phyloP scores from a whole-genome alignment of 2,113 vertebrate species.

The Chamaea fasciata region DNA sequence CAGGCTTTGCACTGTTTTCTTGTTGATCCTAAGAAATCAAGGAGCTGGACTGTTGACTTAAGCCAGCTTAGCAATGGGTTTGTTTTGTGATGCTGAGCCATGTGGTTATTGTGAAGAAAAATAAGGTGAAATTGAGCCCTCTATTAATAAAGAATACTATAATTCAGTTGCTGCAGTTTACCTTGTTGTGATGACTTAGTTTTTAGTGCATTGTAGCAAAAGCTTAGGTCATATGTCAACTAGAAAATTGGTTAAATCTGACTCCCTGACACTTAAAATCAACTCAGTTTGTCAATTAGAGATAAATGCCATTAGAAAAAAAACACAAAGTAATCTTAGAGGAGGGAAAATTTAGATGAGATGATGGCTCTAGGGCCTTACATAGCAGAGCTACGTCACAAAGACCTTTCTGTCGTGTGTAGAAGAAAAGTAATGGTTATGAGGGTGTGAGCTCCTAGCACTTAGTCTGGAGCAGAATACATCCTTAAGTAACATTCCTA shows the following conservation, averaged over 20 bases:
- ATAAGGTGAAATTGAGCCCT: not conserved
- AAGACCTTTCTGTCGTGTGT: accelerated
- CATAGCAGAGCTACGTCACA: not conserved
- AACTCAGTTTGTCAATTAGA: not conserved
- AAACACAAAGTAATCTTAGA: not conserved
- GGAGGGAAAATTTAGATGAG: not conserved
- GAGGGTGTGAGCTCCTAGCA: not conserved
- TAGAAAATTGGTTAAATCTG: not conserved
- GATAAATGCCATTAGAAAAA: not conserved
- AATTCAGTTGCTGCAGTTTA: not conserved
- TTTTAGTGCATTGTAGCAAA: not conserved
- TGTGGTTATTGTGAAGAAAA: not conserved
- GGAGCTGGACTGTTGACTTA: not conserved
- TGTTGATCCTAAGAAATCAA: not conserved
- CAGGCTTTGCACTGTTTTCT: not conserved
- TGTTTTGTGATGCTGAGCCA: not conserved
- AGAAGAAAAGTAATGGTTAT: not conserved
- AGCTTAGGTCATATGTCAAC: not conserved
- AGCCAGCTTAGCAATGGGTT: not conserved
- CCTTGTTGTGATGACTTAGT: not conserved
- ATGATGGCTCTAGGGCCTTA: not conserved
- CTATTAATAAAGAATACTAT: not conserved
- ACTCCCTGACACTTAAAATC: not conserved
- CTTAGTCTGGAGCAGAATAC: not conserved
- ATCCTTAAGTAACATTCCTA: accelerated